Base-by-base conservation (phyloP, 2,888 invertebrate genomes). In the Drosophila subquinaria region DNA sequence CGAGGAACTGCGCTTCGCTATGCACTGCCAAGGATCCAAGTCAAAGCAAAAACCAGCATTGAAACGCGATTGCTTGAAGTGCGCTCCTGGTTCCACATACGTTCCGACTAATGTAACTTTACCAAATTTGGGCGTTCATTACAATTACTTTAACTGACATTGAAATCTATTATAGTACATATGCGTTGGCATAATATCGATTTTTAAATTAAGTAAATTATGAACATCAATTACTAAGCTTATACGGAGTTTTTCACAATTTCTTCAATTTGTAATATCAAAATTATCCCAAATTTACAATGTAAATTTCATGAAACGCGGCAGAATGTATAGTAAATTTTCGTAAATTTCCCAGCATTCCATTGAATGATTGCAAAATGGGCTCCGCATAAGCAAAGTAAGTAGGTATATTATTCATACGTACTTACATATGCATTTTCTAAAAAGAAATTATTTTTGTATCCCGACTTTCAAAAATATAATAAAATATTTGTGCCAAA, bases 1-100 rank as follows among this genome's bases (percentile, higher is more conserved):
- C 1, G 96, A 98, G 93, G 98, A 98, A 93, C 93, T 98, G 69
- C 94, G 97, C 35, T 98, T 98, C 91, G 98, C 98, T 0, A 95
- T 98, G 92, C 95, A 96, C 53, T 98, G 98, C 92, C 95, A 95
- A 78, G 97, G 97, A 5, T 96, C 97, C 1, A 82, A 82, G 55
- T 96, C 97, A 2, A 95, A 96, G 74, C 96, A 97, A 89, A 94
- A 97, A 69, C 97, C 97, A 1, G 96, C 96, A 9, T 93, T 97
- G 11, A 95, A 96, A 86, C 94, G 96, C 57, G 95, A 96, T 56
- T 97, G 97, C 89, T 94, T 95, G 6, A 94, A 96, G 82, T 97
- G 97, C 85, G 95, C 96, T 11, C 95, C 96, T 0, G 94, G 94
- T 9, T 95, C 96, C 30, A 92, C 92, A 0, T 96, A 96, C 88